phyloP scores from a whole-genome alignment of 2,113 vertebrate genomes.

The Pituophis catenifer region DNA sequence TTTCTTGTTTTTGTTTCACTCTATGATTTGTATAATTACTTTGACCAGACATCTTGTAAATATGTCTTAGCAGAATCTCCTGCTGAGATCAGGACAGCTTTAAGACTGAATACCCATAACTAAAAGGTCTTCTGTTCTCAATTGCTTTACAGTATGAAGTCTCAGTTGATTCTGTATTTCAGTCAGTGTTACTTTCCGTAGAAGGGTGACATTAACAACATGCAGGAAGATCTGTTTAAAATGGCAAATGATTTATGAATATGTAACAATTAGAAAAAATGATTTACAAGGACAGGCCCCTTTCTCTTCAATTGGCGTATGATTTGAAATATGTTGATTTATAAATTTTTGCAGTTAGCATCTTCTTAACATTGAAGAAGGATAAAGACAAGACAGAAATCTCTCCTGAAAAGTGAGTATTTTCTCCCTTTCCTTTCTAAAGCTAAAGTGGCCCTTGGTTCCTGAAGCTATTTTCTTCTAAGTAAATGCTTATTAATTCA shows the following conservation, averaged over 20 bases:
- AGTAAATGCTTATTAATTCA: background rate
- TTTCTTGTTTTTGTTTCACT: background rate
- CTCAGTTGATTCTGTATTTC: slow-evolving; percentile 8
- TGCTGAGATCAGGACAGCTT: background rate
- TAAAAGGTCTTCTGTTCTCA: slow-evolving; percentile 4
- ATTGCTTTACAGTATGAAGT: slow-evolving; percentile 13
- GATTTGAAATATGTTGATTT: slow-evolving; percentile 18
- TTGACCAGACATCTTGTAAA: background rate
- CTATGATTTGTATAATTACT: background rate
- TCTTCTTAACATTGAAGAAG: slow-evolving; percentile 8
- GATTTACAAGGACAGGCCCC: background rate
- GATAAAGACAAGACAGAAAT: slow-evolving; percentile 3
- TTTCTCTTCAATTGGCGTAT: slow-evolving; percentile 17
- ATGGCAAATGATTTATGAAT: slow-evolving; percentile 28
- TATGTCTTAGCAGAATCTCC: background rate
- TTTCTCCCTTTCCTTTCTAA: background rate
- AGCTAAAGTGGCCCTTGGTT: background rate
- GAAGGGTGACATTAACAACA: background rate
- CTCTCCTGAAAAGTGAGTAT: background rate
- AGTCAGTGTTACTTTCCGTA: slow-evolving; percentile 12
- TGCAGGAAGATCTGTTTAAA: slow-evolving; percentile 21
- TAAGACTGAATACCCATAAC: background rate
- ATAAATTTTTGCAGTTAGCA: slow-evolving; percentile 8
- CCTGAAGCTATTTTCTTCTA: background rate
- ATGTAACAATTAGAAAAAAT: slow-evolving; percentile 31